Conservation (phyloP, 2,113 vertebrate species). For the Coreoperca whiteheadi region DNA sequence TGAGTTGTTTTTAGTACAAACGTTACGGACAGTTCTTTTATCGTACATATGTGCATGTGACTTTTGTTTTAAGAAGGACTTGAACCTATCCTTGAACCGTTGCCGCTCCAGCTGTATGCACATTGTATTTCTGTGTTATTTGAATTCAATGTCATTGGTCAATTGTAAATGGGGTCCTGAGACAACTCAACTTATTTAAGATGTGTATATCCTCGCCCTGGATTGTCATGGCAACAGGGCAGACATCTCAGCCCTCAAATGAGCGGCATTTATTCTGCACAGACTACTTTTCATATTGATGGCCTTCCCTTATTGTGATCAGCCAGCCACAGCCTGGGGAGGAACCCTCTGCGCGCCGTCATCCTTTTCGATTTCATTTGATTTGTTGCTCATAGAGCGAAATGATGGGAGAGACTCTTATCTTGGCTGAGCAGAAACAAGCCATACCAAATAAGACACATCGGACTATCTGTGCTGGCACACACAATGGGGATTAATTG, state of each 20-base stretch:
- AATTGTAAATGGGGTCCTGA: conserved; percentile 40
- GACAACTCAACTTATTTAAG: conserved; percentile 41
- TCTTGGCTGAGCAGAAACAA: conserved; percentile 84
- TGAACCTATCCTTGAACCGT: background rate
- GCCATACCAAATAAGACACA: conserved; percentile 85
- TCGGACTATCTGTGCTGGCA: conserved; percentile 86
- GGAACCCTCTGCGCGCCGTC: conserved; percentile 66
- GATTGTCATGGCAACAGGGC: conserved; percentile 67
- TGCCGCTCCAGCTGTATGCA: background rate
- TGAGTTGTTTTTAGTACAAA: background rate
- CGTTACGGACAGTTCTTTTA: background rate
- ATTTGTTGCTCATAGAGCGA: conserved; percentile 74
- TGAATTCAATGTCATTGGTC: conserved; percentile 33
- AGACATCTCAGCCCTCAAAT: conserved; percentile 51
- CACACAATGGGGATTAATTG: conserved; percentile 89
- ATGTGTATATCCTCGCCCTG: conserved; percentile 40
- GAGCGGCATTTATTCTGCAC: conserved; percentile 69
- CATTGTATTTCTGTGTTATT: background rate
- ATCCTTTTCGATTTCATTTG: conserved; percentile 78
- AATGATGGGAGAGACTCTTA: conserved; percentile 80
- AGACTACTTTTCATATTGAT: conserved; percentile 73
- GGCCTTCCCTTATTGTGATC: conserved; percentile 70
- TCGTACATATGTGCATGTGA: no score
- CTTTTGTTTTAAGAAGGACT: background rate
- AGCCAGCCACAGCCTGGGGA: conserved; percentile 70